A percentile compares a stretch with the other conserved stretches of the same genome.
Evolutionary conservation across 2,888 invertebrate species (phyloP).

Genomic region (Leucozona laternaria): DNA sequence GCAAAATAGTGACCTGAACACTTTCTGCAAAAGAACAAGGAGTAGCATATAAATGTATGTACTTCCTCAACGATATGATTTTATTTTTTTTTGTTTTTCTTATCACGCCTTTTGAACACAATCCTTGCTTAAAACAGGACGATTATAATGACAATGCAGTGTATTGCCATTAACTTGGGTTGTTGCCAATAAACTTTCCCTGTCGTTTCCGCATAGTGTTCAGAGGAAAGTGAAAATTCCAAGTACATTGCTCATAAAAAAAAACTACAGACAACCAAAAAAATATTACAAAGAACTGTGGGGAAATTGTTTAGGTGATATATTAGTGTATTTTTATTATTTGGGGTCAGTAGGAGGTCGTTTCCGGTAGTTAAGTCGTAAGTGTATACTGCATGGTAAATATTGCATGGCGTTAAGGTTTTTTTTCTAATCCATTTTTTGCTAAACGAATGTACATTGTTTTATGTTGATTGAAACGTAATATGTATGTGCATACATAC

Average conservation of each 20-base stretch:
- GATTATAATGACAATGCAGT: slow-evolving; percentile 44
- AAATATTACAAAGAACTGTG: not conserved
- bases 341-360: slow-evolving; percentile 35
- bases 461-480: not conserved
- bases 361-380: slow-evolving; percentile 43
- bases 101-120: slow-evolving; percentile 20
- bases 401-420: not conserved
- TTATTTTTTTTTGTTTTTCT: slow-evolving; percentile 1
- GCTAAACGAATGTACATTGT: not conserved
- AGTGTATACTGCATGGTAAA: not conserved
- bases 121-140: not conserved
- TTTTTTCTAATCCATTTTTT: not conserved
- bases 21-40: not conserved
- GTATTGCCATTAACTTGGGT: slow-evolving; percentile 40
- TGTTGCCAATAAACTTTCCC: slow-evolving; percentile 38
- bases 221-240: slow-evolving; percentile 40
- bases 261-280: slow-evolving; percentile 1
- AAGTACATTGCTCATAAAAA: slow-evolving; percentile 2
- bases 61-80: not conserved
- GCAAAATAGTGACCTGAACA: not conserved
- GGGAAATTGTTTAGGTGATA: slow-evolving; percentile 22
- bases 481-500: not conserved
- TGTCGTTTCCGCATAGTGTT: slow-evolving; percentile 11
- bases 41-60: not conserved
- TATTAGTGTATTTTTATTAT: slow-evolving; percentile 18